Percentiles rank a stretch among this genome's conserved stretches.
phyloP scores from a whole-genome alignment of 2,113 vertebrate genomes.

The Hymenochirus boettgeri region DNA sequence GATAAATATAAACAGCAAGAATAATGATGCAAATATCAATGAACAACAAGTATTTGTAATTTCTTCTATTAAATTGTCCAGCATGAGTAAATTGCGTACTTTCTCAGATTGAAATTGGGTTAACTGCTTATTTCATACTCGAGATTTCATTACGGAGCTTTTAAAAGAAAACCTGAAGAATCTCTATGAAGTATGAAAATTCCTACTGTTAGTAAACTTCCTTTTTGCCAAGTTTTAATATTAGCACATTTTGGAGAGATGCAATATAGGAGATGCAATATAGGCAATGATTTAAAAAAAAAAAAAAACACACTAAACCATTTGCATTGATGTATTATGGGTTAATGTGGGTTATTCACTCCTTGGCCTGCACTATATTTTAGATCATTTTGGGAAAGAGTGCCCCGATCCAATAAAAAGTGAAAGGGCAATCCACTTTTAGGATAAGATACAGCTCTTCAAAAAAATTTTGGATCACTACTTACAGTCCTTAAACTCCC shows the following conservation, averaged over 20 bases:
- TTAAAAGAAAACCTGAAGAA: neutral
- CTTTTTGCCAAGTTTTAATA: neutral
- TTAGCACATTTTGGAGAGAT: neutral
- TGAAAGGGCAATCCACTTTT: too few relatives aligned
- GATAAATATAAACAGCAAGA: neutral
- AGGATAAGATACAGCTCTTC: too few relatives aligned
- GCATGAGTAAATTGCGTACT: neutral
- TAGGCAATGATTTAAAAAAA: too few relatives aligned
- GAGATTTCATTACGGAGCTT: conserved; percentile 1
- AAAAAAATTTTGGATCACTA: too few relatives aligned
- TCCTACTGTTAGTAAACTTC: neutral
- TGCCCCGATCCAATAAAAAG: too few relatives aligned
- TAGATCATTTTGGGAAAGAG: too few relatives aligned
- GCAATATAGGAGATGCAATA: too few relatives aligned
- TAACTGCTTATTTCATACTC: conserved; percentile 3
- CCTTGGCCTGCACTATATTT: too few relatives aligned
- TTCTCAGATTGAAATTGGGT: neutral
- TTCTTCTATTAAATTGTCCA: neutral
- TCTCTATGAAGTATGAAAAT: neutral
- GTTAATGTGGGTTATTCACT: too few relatives aligned
- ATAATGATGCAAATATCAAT: neutral
- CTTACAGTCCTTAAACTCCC: too few relatives aligned
- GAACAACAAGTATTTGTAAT: neutral
- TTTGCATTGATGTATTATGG: too few relatives aligned
- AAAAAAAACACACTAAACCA: too few relatives aligned